Conservation (phyloP, 2,888 invertebrate genomes). For the Luperina nickerlii region DNA sequence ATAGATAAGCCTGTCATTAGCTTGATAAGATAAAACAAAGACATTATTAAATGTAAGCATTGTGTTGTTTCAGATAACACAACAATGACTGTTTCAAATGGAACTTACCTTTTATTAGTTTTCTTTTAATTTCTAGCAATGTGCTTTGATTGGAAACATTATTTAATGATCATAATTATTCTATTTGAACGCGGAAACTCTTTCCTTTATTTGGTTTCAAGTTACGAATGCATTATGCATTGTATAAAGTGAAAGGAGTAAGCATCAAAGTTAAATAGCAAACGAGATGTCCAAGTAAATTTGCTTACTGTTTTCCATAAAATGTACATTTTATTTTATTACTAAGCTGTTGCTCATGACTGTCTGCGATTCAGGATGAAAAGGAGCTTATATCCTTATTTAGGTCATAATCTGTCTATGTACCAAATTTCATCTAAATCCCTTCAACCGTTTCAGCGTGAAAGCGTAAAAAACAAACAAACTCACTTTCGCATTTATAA, state of each 20-base stretch:
- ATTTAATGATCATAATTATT: not conserved
- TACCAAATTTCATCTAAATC: not conserved
- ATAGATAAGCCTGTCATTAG: constrained; percentile 29
- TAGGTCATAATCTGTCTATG: not conserved
- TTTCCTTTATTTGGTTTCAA: not conserved
- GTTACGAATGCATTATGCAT: not conserved
- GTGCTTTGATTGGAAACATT: not conserved
- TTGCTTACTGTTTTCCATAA: not conserved
- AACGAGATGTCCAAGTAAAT: constrained; percentile 28
- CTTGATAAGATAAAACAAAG: constrained; percentile 34
- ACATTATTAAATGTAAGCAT: constrained; percentile 7
- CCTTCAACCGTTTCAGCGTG: not conserved
- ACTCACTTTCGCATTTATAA: not conserved
- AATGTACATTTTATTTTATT: constrained; percentile 5
- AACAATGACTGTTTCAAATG: constrained; percentile 4
- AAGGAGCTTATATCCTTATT: not conserved
- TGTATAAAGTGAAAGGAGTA: not conserved
- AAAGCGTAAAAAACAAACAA: not conserved
- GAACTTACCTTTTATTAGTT: constrained; percentile 16
- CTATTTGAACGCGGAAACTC: not conserved
- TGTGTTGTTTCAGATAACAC: constrained; percentile 17
- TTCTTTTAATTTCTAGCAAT: not conserved
- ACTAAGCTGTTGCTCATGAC: rapidly evolving
- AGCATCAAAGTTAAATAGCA: not conserved
- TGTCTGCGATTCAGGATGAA: not conserved